Conservation (phyloP, 2,113 vertebrate genomes). For the Garra rufa region DNA sequence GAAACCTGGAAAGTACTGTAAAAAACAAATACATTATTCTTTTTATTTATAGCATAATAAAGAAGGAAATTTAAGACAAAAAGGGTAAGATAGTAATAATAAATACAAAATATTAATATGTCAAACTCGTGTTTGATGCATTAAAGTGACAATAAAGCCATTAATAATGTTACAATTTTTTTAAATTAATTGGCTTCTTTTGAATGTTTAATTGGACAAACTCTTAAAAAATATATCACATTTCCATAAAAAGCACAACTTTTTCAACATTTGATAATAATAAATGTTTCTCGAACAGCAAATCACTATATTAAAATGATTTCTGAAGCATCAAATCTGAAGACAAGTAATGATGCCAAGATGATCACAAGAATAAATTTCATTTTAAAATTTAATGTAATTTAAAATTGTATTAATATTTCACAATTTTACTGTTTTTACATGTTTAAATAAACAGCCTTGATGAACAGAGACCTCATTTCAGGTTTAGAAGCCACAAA, state of each 20-base stretch:
- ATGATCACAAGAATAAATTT: background rate
- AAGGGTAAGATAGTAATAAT: no score
- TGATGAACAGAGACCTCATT: background rate
- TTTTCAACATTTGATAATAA: background rate
- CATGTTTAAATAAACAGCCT: background rate
- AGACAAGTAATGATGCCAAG: background rate
- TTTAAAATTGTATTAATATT: background rate
- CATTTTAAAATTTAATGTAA: background rate
- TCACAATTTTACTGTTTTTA: background rate
- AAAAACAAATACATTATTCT: no score
- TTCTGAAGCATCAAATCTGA: background rate
- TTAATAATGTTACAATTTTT: no score
- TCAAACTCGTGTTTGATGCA: no score
- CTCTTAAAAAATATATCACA: no score
- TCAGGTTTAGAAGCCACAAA: background rate
- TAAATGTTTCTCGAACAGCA: background rate
- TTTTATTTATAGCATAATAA: no score
- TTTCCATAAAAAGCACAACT: no score
- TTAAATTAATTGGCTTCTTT: no score
- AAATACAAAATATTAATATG: no score
- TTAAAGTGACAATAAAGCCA: no score
- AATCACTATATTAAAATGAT: background rate
- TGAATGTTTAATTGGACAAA: background rate
- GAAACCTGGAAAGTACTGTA: no score
- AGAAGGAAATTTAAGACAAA: no score